phyloP scores from a whole-genome alignment of 1,140 invertebrate species.

The Bombus turneri region DNA sequence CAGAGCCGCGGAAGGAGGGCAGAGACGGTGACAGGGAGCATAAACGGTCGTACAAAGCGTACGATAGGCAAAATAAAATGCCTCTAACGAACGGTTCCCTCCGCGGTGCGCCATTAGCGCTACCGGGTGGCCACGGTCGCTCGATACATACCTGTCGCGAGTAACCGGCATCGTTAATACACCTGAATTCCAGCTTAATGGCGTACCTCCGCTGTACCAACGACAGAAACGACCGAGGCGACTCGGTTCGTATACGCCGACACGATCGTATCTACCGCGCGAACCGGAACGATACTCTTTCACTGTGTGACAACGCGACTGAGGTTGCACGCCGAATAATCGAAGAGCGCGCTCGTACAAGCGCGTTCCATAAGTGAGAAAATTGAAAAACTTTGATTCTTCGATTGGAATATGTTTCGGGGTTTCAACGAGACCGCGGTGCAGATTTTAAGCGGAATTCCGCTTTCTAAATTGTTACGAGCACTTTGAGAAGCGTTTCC shows the following conservation, averaged over 20 bases:
- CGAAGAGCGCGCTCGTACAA: no score
- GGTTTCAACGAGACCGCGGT: no score
- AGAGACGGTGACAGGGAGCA: slow-evolving; percentile 7
- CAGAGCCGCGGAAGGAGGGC: not conserved
- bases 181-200: slow-evolving; percentile 71
- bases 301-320: not conserved
- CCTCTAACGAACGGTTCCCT: slow-evolving; percentile 58
- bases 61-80: slow-evolving; percentile 68
- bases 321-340: no score
- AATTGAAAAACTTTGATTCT: no score
- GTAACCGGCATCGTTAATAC: slow-evolving; percentile 61
- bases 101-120: slow-evolving; percentile 56
- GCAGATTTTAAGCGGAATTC: no score
- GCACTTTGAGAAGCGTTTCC: no score
- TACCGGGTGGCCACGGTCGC: slow-evolving; percentile 59
- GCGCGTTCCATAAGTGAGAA: no score
- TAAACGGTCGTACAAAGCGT: slow-evolving; percentile 1
- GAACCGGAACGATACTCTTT: slow-evolving; percentile 39
- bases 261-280: slow-evolving; percentile 60
- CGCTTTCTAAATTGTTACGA: no score
- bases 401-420: no score
- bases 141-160: slow-evolving; percentile 56
- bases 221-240: slow-evolving; percentile 37
- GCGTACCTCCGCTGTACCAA: slow-evolving; percentile 46
- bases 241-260: slow-evolving; percentile 40